Percentiles rank a stretch among this genome's conserved stretches.
Conservation (phyloP, 2,113 vertebrate genomes). For the Alectura lathami region DNA sequence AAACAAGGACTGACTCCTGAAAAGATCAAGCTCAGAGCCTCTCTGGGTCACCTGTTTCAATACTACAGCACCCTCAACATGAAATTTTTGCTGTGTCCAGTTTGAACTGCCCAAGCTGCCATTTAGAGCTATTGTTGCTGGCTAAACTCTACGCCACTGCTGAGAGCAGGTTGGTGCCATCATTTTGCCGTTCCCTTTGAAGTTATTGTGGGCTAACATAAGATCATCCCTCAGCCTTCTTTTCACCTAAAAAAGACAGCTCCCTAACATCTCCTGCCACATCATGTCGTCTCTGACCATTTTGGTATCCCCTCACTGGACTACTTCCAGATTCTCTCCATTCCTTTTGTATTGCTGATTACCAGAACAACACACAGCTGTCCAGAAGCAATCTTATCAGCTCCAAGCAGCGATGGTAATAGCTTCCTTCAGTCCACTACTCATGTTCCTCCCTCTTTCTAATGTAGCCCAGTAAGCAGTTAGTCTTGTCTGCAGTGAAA, state of each 20-base stretch:
- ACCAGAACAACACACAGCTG: neutral
- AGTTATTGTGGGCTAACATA: neutral
- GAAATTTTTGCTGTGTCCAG: neutral
- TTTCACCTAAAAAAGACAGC: neutral
- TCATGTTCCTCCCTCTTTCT: neutral
- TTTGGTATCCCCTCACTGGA: neutral
- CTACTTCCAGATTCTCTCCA: neutral
- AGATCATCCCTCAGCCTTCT: neutral
- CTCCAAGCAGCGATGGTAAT: neutral
- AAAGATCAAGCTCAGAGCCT: neutral
- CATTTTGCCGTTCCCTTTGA: neutral
- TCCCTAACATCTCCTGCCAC: neutral
- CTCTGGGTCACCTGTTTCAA: neutral
- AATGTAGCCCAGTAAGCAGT: fast-evolving
- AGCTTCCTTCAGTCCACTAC: neutral
- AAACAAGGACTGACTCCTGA: neutral
- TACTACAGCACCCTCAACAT: neutral
- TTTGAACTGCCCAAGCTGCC: neutral
- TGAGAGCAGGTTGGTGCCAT: neutral
- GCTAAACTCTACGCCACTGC: neutral
- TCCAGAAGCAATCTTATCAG: neutral
- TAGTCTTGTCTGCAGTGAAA: neutral
- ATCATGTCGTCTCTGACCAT: neutral
- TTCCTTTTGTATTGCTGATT: neutral
- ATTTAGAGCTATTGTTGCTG: neutral